A percentile compares a stretch with the other conserved stretches of the same genome.
phyloP scores from a whole-genome alignment of 2,113 vertebrate species.

The Lynx canadensis region DNA sequence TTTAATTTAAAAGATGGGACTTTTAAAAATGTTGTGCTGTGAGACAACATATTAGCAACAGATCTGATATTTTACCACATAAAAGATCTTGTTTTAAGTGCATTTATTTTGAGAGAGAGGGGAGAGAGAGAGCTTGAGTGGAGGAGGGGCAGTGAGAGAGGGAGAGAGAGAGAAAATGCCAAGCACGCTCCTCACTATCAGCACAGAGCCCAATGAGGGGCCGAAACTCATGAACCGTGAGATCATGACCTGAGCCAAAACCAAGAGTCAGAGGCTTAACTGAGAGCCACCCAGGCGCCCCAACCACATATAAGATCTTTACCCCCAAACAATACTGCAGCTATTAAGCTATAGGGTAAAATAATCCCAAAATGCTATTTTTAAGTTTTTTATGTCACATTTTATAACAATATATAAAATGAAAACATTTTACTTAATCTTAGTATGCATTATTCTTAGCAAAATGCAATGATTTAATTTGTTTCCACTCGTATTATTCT shows the following conservation, averaged over 20 bases:
- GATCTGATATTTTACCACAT: not conserved
- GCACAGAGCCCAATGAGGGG: too few relatives aligned
- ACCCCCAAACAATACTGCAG: not conserved
- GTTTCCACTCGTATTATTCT: not conserved
- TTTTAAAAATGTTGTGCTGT: not conserved
- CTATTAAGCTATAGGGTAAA: not conserved
- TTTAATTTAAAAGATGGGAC: not conserved
- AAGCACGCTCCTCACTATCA: too few relatives aligned
- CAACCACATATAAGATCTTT: not conserved
- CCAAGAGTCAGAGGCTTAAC: too few relatives aligned
- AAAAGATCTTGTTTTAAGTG: not conserved
- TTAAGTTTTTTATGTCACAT: conserved; percentile 11
- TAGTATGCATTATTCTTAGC: not conserved
- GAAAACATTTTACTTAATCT: conserved; percentile 24
- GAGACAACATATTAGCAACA: not conserved
- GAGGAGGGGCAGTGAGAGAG: too few relatives aligned
- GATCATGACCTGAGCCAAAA: too few relatives aligned
- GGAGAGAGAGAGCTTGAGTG: too few relatives aligned
- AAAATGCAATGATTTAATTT: conserved; percentile 12
- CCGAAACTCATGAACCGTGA: too few relatives aligned
- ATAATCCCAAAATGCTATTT: not conserved
- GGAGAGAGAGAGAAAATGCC: too few relatives aligned
- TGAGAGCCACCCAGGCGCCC: too few relatives aligned
- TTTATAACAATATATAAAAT: conserved; percentile 44
- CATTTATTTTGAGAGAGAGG: too few relatives aligned